Conservation (phyloP, 2,113 vertebrate species). For the Nanorana parkeri region DNA sequence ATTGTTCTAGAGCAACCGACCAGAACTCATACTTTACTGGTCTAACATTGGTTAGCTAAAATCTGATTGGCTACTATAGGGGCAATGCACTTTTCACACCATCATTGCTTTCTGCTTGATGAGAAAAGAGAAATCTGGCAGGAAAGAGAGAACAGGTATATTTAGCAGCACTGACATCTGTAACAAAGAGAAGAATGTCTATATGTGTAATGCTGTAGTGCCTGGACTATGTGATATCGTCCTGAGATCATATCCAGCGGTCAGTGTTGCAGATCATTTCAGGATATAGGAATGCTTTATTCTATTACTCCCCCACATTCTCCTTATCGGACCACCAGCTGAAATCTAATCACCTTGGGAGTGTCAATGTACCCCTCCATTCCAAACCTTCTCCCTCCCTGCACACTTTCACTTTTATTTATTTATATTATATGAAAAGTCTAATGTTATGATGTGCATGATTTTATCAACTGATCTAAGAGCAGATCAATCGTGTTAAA, state of each 20-base stretch:
- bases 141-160: background rate
- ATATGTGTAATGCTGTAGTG: background rate
- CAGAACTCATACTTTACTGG: too few species aligned
- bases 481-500: too few species aligned
- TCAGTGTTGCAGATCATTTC: slow-evolving; percentile 3
- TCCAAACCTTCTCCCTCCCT: background rate
- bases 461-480: background rate
- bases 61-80: too few species aligned
- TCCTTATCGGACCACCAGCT: slow-evolving; percentile 34
- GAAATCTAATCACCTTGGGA: slow-evolving; percentile 13
- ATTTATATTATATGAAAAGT: slow-evolving; percentile 8
- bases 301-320: background rate
- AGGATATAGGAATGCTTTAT: slow-evolving; percentile 19
- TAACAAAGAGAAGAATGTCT: background rate
- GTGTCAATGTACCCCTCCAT: background rate
- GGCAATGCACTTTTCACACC: too few species aligned
- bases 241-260: background rate
- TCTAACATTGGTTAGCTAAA: too few species aligned
- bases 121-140: too few species aligned
- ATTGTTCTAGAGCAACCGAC: too few species aligned
- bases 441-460: background rate
- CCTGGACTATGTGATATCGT: background rate
- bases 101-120: too few species aligned
- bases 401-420: background rate
- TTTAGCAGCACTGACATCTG: background rate